These are phyloP conservation scores for Perdita meconis DNA, from an alignment of 2,888 invertebrate genomes.

Conservation along the genomic window DNA sequence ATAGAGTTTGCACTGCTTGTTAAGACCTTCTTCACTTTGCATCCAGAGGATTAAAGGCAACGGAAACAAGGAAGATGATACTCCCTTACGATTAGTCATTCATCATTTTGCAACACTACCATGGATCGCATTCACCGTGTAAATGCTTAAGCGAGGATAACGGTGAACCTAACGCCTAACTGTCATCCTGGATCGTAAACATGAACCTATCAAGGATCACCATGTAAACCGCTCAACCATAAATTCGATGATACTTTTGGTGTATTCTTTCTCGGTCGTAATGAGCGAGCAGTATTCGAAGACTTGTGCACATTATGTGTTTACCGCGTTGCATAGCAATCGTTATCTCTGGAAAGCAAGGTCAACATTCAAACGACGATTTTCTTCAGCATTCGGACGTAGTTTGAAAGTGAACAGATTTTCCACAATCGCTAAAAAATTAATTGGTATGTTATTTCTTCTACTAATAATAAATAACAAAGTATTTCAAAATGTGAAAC, in stretches of 20 bases:
- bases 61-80: slow-evolving; percentile 7
- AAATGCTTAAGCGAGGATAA: slow-evolving; percentile 30
- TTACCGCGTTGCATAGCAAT: not conserved
- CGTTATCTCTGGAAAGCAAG: slow-evolving; percentile 28
- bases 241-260: slow-evolving; percentile 28
- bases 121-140: slow-evolving; percentile 11
- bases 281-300: slow-evolving; percentile 29
- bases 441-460: no score
- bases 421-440: not conserved
- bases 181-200: slow-evolving; percentile 49
- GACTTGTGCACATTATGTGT: not conserved
- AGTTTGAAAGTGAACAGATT: not conserved
- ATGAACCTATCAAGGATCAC: slow-evolving; percentile 48
- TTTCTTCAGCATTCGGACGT: slow-evolving; percentile 1
- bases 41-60: slow-evolving; percentile 3
- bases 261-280: slow-evolving; percentile 25
- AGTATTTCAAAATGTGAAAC: no score
- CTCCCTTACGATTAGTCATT: not conserved
- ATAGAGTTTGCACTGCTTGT: no score
- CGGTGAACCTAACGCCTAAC: slow-evolving; percentile 48
- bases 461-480: no score
- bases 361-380: slow-evolving; percentile 11
- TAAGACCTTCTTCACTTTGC: not conserved
- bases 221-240: slow-evolving; percentile 14
- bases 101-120: slow-evolving; percentile 13